These are phyloP conservation scores for Acestrorhynchus altus DNA, from an alignment of 2,797 vertebrate genomes.

Conservation along the genomic window DNA sequence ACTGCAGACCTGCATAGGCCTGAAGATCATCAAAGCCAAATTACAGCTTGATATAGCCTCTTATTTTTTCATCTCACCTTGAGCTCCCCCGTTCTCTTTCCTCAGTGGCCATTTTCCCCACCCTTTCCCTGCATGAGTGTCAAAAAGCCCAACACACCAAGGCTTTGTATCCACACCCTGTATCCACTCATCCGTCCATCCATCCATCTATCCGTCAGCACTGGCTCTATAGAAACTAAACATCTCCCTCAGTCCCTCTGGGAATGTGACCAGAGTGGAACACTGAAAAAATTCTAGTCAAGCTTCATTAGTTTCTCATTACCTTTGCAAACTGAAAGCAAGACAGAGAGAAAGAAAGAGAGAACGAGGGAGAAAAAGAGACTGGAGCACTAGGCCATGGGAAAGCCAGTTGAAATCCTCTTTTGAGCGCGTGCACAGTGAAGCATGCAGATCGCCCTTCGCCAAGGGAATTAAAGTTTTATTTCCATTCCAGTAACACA, in stretches of 20 bases:
- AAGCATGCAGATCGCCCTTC: constrained; percentile 82
- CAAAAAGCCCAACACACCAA: constrained; percentile 70
- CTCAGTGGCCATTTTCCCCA: constrained; percentile 14
- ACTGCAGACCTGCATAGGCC: constrained; percentile 49
- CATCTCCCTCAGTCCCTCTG: constrained; percentile 79
- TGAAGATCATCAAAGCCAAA: constrained; percentile 69
- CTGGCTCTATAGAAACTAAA: constrained; percentile 76
- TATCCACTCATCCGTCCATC: constrained; percentile 49
- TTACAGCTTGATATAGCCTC: constrained; percentile 54
- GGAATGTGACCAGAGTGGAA: constrained; percentile 79
- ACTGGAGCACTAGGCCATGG: constrained; percentile 78
- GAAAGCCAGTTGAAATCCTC: constrained; percentile 81
- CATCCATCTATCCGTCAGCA: constrained; percentile 74
- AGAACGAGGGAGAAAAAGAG: constrained; percentile 60
- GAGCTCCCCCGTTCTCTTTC: constrained; percentile 33
- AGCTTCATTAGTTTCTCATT: constrained; percentile 96
- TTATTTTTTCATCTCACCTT: constrained; percentile 66
- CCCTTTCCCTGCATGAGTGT: constrained; percentile 5
- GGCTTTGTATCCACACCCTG: constrained; percentile 72
- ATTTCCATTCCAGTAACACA: constrained; percentile 82
- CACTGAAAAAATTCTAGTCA: constrained; percentile 86
- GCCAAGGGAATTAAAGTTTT: constrained; percentile 83
- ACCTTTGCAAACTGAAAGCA: constrained; percentile 88
- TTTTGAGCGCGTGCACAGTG: constrained; percentile 85
- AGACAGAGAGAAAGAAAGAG: constrained; percentile 79